Evolutionary conservation across 1,140 invertebrate species (phyloP), one percentile per base, ranked within the genome.

Genomic region (Bombus fervidus): DNA sequence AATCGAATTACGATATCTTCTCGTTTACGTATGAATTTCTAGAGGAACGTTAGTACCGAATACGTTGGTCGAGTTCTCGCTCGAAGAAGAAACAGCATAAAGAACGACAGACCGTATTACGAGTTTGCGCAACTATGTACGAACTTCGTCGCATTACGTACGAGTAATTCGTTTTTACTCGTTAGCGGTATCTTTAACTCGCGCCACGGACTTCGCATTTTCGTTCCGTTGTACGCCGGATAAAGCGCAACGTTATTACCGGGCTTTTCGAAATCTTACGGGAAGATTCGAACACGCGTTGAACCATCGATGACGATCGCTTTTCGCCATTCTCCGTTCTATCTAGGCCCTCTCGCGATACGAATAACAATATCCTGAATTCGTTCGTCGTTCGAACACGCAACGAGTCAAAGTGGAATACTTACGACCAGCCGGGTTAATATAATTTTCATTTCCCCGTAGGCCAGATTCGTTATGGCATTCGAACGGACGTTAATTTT

Each of bases 1-100:
- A 25, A 81, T 81, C 53, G n/a, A 73, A 81, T 81, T 43, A 22
- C 47, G 47, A 72, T 73, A 62, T 81, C 47, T 62, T 73, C 69
- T 25, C 25, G 22, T 71, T 81, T 31, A 39, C 80, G 37, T 41
- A 72, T 34, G 39, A 22, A 41, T 73, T 73, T 73, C n/a, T 6
- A 25, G 47, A 62, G 0, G 5, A 59, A 59, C 37, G 8, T 18
- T 31, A 41, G 13, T 34, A 28, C 10, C 18, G 28, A 41, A 31
- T 25, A 8, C 43, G 28, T 69, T 69, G 37, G 25, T 37, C 8
- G 8, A 4, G 12, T 12, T 5, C n/a, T 39, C 15, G 34, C 25
- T 2, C 37, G 37, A 37, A 5, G 37, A 37, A 80, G 31, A 47
- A 28, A 34, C 13, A 0, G 22, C 31, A 9, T 0, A 31, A 39